phyloP scores from a whole-genome alignment of 2,797 vertebrate species.

The Enteromius trimaculatus region DNA sequence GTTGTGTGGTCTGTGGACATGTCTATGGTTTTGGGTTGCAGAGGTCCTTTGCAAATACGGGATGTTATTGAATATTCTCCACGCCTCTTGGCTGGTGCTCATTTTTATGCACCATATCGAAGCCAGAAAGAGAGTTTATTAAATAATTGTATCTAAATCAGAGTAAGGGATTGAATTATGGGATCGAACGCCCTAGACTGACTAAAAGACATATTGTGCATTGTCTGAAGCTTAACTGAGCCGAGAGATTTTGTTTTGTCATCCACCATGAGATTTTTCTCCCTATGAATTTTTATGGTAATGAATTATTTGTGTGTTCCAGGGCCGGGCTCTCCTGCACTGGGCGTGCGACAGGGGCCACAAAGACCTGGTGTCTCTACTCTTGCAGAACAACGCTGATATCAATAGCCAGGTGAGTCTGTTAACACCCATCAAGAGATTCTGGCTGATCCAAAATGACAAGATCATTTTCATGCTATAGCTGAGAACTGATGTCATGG shows the following conservation, averaged over 20 bases:
- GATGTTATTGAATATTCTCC: slow-evolving; percentile 38
- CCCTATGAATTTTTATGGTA: not conserved
- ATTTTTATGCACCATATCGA: not conserved
- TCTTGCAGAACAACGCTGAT: slow-evolving; percentile 87
- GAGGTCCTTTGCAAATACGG: slow-evolving; percentile 30
- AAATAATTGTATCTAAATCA: slow-evolving; percentile 28
- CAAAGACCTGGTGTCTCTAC: slow-evolving; percentile 90
- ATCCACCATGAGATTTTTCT: not conserved
- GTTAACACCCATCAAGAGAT: slow-evolving; percentile 10
- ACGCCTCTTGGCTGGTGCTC: slow-evolving; percentile 14
- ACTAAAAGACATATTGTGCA: not conserved
- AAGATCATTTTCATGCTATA: not conserved
- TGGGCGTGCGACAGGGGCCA: slow-evolving; percentile 97
- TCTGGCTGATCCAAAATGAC: not conserved
- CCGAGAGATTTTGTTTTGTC: not conserved
- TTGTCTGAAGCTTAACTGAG: not conserved
- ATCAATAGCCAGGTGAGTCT: slow-evolving; percentile 93
- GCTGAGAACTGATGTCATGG: not conserved
- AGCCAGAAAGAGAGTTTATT: slow-evolving; percentile 25
- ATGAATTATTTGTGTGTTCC: slow-evolving; percentile 57
- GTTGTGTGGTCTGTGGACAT: slow-evolving; percentile 8
- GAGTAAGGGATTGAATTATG: slow-evolving; percentile 35
- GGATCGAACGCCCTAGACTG: not conserved
- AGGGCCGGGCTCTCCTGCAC: slow-evolving; percentile 93
- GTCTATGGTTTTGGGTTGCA: slow-evolving; percentile 28